Evolutionary conservation across 2,888 invertebrate genomes (phyloP).

Genomic region (Axea sp.): DNA sequence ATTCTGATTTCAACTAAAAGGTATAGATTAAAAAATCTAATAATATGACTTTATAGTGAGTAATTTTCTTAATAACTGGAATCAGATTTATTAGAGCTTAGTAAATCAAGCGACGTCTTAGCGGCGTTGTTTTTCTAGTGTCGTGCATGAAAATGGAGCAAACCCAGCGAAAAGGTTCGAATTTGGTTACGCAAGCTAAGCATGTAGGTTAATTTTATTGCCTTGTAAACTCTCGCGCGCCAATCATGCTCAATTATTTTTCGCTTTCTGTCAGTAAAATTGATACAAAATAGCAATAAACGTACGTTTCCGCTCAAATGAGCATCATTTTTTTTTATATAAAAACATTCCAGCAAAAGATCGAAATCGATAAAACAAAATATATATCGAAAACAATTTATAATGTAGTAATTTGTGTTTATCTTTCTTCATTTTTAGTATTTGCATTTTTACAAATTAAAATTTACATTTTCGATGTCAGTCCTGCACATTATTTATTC

Average conservation of each 20-base stretch:
- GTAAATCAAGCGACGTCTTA: conserved; percentile 20
- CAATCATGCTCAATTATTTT: not conserved
- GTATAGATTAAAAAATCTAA: not conserved
- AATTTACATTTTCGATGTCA: too few relatives aligned
- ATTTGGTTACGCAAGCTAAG: conserved; percentile 17
- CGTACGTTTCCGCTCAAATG: too few relatives aligned
- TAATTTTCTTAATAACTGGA: conserved; percentile 10
- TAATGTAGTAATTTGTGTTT: too few relatives aligned
- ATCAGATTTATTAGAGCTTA: too few relatives aligned
- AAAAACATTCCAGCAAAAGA: too few relatives aligned
- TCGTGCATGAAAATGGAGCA: conserved; percentile 17
- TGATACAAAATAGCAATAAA: too few relatives aligned
- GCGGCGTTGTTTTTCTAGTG: conserved; percentile 15
- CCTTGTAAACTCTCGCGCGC: not conserved
- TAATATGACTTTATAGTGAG: not conserved
- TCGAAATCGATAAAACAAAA: too few relatives aligned
- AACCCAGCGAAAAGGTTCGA: conserved; percentile 8
- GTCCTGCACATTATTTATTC: too few relatives aligned
- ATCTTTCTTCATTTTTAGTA: too few relatives aligned
- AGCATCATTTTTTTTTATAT: too few relatives aligned
- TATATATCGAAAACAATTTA: too few relatives aligned
- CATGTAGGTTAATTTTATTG: conserved; percentile 25
- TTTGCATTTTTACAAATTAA: too few relatives aligned
- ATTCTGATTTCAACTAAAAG: not conserved
- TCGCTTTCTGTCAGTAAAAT: not conserved